Conservation (phyloP, 1,140 invertebrate species). For the Leptinotarsa lineolata region DNA sequence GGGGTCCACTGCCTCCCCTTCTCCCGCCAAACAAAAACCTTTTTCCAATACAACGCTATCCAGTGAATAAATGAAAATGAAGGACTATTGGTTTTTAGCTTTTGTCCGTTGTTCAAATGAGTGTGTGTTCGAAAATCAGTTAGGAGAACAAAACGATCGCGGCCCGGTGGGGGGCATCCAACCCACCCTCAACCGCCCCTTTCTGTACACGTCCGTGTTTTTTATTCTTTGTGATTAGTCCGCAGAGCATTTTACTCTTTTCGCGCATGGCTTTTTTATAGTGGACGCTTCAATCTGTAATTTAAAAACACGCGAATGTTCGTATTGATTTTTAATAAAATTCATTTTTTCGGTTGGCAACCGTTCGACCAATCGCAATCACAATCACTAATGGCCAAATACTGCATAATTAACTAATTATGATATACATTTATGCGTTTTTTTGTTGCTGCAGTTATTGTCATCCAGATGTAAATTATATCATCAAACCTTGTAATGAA, state of each 20-base stretch:
- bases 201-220: slow-evolving; percentile 47
- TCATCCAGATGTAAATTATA: slow-evolving; percentile 45
- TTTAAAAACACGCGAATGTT: slow-evolving; percentile 55
- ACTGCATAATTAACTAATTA: slow-evolving; percentile 54
- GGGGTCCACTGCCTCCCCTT: slow-evolving; percentile 63
- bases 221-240: slow-evolving; percentile 56
- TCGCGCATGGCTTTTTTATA: slow-evolving; percentile 55
- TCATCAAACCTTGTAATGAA: slow-evolving; percentile 39
- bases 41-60: slow-evolving; percentile 52
- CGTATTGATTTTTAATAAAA: slow-evolving; percentile 56
- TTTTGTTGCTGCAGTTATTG: slow-evolving; percentile 40
- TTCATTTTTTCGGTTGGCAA: slow-evolving; percentile 56
- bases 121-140: slow-evolving; percentile 55
- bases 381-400: slow-evolving; percentile 53
- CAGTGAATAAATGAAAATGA: slow-evolving; percentile 56
- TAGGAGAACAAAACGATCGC: slow-evolving; percentile 54
- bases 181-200: slow-evolving; percentile 22
- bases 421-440: slow-evolving; percentile 51
- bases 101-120: slow-evolving; percentile 54
- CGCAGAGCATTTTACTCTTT: slow-evolving; percentile 53
- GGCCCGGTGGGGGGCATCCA: slow-evolving; percentile 37
- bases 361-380: slow-evolving; percentile 53
- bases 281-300: slow-evolving; percentile 55
- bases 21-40: slow-evolving; percentile 51
- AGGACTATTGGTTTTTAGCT: slow-evolving; percentile 56